Evolutionary conservation across 2,888 invertebrate species (phyloP).

Genomic region (Caenorhabditis angaria): DNA sequence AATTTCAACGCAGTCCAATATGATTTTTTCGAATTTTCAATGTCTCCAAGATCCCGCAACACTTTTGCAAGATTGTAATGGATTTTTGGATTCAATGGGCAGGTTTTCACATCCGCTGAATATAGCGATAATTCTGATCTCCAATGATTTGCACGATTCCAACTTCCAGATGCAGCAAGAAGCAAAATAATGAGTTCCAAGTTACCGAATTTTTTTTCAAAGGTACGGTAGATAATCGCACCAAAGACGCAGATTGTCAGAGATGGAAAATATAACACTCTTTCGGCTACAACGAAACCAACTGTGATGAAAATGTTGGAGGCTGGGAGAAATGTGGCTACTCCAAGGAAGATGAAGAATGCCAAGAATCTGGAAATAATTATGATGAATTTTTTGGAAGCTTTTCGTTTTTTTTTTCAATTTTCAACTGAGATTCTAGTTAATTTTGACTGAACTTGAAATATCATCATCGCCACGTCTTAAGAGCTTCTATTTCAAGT

Average conservation of each 20-base stretch:
- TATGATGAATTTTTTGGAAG: neutral
- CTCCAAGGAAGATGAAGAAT: constrained; percentile 68
- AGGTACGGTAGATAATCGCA: constrained; percentile 16
- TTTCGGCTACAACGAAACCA: constrained; percentile 89
- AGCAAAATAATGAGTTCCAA: constrained; percentile 23
- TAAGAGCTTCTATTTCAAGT: no score
- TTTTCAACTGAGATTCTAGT: no score
- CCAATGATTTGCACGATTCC: constrained; percentile 57
- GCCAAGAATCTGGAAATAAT: neutral
- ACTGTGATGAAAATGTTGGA: constrained; percentile 85
- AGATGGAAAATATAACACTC: constrained; percentile 85
- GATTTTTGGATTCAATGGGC: constrained; percentile 90
- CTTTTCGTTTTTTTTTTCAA: constrained; percentile 3
- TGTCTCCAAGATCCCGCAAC: constrained; percentile 81
- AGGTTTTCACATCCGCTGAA: constrained; percentile 83
- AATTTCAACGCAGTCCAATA: constrained; percentile 78
- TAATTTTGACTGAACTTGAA: no score
- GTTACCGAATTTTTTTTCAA: constrained; percentile 15
- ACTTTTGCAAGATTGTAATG: constrained; percentile 90
- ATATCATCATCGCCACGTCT: no score
- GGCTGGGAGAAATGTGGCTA: constrained; percentile 86
- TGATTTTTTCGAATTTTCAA: constrained; percentile 80
- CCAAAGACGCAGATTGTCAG: constrained; percentile 77
- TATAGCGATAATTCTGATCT: constrained; percentile 77
- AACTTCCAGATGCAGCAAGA: constrained; percentile 23